phyloP scores from a whole-genome alignment of 2,113 vertebrate species.

The Erpornis zantholeuca region DNA sequence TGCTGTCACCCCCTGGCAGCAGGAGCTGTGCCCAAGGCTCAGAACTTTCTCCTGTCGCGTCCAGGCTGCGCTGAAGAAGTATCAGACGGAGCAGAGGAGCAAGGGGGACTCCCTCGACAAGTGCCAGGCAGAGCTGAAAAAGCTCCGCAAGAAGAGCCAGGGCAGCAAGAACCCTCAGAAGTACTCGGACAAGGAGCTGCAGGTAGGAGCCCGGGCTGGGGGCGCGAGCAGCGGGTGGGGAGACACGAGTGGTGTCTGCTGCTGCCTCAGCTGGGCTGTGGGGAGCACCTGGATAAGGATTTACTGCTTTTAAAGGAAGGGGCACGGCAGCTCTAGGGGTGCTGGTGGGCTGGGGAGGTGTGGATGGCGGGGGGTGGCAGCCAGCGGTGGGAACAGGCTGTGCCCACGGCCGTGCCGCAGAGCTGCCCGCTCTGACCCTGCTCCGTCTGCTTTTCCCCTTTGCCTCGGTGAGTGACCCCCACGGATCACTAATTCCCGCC shows the following conservation, averaged over 20 bases:
- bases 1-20: not conserved
- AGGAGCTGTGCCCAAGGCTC: not conserved
- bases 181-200: slow-evolving; percentile 96
- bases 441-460: not conserved
- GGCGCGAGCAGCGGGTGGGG: rapidly evolving
- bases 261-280: rapidly evolving
- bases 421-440: not conserved
- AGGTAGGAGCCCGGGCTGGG: slow-evolving; percentile 70
- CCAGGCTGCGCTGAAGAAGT: slow-evolving; percentile 96
- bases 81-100: slow-evolving; percentile 94
- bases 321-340: not conserved
- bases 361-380: not conserved
- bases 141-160: slow-evolving; percentile 96
- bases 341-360: not conserved
- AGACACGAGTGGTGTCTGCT: rapidly evolving
- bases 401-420: not conserved
- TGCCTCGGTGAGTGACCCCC: not conserved
- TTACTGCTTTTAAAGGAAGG: not conserved
- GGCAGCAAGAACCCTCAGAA: slow-evolving; percentile 98
- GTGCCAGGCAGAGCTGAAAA: slow-evolving; percentile 95
- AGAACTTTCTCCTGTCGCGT: not conserved
- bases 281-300: rapidly evolving
- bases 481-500: not conserved
- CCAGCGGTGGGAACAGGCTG: not conserved
- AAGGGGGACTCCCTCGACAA: slow-evolving; percentile 94